Evolutionary conservation across 23 tunicate species (phyloP), one percentile per base, ranked within the genome.

Genomic region (Phallusia fumigata): DNA sequence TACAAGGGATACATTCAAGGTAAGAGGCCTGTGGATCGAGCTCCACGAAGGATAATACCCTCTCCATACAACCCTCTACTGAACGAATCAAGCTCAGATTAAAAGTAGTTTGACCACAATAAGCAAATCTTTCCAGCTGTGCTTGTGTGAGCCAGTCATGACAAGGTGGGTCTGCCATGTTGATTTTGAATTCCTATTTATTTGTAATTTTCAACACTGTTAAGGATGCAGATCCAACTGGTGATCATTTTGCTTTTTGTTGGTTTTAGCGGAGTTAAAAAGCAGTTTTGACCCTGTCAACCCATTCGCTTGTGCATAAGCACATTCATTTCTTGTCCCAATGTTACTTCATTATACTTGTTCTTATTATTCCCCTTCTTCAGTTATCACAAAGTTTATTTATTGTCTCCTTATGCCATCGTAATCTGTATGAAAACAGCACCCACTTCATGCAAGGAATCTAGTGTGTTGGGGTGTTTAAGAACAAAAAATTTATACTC

Each of bases 1-100:
- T 96, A 96, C 65, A 88, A 96, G 32, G 84, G 81, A 10, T 88
- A 36, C 35, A 15, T 32, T 21, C 26, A 58, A 34, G 52, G 52
- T 40, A 77, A 77, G 33, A 77, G 35, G 53, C 53, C 52, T 2
- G 3, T 44, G 21, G 52, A 36, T 35, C 15, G n/a, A 35, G 53
- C 45, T 0, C 53, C 2, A 40, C 45, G 80, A 77, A 77, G 73
- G 36, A 10, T 65, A 65, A 40, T 65, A 36, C 35, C 76, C 6
- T 30, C 76, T 12, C 19, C 53, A 19, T 83, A 74, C 69, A 83
- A 83, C 44, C 58, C 86, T 8, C 80, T 83, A 30, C 80, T 73
- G 22, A 83, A 83, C 40, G 86, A 83, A 30, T 74, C 65, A 31
- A 74, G 80, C 53, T 49, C 80, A 33, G 80, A 74, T 31, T 75